Evolutionary conservation across 2,113 vertebrate genomes (phyloP).

Genomic region (Talpa occidentalis): DNA sequence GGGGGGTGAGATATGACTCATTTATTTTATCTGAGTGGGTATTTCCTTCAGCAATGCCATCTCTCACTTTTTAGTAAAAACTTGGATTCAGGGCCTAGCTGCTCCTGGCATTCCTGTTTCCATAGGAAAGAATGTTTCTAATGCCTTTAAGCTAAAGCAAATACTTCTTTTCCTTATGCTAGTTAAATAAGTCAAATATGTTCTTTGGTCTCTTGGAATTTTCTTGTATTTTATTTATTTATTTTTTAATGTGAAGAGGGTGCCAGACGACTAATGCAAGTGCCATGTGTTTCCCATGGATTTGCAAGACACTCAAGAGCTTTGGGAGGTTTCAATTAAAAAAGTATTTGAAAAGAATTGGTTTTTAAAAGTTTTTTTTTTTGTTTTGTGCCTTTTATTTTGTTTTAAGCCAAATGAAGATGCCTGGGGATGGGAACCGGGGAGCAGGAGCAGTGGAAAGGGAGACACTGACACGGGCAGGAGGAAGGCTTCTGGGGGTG

Average conservation of each 20-base stretch:
- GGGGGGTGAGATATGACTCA: neutral
- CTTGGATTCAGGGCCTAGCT: neutral
- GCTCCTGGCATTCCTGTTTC: neutral
- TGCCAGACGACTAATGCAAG: slow-evolving; percentile 36
- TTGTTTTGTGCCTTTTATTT: neutral
- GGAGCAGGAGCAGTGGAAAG: accelerated
- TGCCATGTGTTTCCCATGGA: neutral
- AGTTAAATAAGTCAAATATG: slow-evolving; percentile 40
- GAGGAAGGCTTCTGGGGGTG: neutral
- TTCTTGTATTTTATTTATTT: slow-evolving; percentile 54
- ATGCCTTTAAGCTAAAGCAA: slow-evolving; percentile 69
- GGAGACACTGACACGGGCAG: accelerated
- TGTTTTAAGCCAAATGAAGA: slow-evolving; percentile 23
- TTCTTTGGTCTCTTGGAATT: slow-evolving; percentile 52
- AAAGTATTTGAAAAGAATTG: neutral
- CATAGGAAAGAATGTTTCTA: slow-evolving; percentile 67
- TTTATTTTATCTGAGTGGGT: slow-evolving; percentile 48
- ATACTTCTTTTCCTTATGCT: slow-evolving; percentile 37
- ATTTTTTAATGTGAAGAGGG: slow-evolving; percentile 20
- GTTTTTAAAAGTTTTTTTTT: neutral
- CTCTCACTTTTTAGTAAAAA: slow-evolving; percentile 39
- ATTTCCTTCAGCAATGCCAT: neutral
- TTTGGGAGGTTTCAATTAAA: slow-evolving; percentile 46
- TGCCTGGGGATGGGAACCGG: neutral
- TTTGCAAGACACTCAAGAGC: neutral